These are phyloP conservation scores for Scaptomyza tumidula DNA, from an alignment of 2,888 invertebrate genomes.

Conservation along the genomic window DNA sequence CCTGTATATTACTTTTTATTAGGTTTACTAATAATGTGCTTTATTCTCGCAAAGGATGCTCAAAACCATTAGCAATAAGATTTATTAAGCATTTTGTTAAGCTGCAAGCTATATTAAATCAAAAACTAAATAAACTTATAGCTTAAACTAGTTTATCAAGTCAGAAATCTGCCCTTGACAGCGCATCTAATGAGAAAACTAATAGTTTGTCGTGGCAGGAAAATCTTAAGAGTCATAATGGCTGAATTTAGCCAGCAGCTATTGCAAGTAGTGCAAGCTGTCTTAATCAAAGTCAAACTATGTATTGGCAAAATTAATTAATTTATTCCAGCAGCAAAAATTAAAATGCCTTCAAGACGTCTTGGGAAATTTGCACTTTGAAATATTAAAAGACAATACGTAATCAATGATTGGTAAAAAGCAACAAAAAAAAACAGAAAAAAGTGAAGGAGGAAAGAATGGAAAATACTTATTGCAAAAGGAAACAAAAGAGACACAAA, in stretches of 20 bases:
- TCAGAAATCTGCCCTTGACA: background rate
- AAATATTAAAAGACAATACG: conserved; percentile 21
- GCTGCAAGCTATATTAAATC: too few species aligned
- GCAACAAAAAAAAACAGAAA: conserved; percentile 6
- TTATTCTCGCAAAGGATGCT: too few species aligned
- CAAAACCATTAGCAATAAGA: too few species aligned
- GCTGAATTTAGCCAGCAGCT: background rate
- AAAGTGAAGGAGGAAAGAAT: conserved; percentile 9
- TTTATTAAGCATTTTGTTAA: too few species aligned
- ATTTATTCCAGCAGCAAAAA: conserved; percentile 18
- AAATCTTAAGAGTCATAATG: too few species aligned
- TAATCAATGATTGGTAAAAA: conserved; percentile 40
- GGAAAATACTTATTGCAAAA: conserved; percentile 39
- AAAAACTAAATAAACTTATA: background rate
- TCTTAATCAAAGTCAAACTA: conserved; percentile 30
- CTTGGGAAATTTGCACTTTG: conserved; percentile 9
- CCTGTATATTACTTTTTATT: too few species aligned
- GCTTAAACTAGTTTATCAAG: background rate
- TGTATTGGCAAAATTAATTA: conserved; percentile 21
- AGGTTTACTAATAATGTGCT: too few species aligned
- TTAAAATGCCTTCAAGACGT: conserved; percentile 14
- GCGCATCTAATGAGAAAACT: conserved; percentile 1
- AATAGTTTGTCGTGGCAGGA: background rate
- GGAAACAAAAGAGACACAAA: conserved; percentile 43
- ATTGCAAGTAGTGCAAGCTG: background rate